Base-by-base conservation (phyloP, 53 echinoderm and acorn worm species). In the Luidia sarsii region DNA sequence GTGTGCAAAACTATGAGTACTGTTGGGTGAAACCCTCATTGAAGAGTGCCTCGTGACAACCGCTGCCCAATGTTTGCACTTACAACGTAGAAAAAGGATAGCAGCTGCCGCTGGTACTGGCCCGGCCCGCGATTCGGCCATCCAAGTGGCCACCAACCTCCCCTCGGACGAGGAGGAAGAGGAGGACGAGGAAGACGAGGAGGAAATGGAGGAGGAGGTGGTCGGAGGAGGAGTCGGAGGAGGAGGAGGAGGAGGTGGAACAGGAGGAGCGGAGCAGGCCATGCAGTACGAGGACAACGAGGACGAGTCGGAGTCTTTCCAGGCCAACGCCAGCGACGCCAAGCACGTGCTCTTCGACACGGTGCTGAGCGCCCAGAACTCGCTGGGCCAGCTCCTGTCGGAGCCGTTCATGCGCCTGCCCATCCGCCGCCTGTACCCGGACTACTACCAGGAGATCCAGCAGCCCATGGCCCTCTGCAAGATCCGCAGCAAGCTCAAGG, bases 321-420 rank as follows among this genome's bases (percentile, higher is more conserved):
- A 89, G 20, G 59, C 91, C 30, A 89, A 99, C 68, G 62, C 73
- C 45, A 80, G 34, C 29, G 94, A 99, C 64, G 53, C 61, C 31
- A 82, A 87, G 11, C 91, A 94, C 51, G 65, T 92, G 20, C 71
- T 94, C 34, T 94, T 91, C 68, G 77, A 86, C 46, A 56, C 84
- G n/a, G 82, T 99, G 33, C 77, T 91, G 27, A 90, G 85, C 38
- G 84, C 85, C 61, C 91, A 91, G 48, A 94, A 99, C 81, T 60
- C 86, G 8, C 75, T 91, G 36, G 93, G 87, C 7, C 94, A 94
- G 65, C 50, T 99, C 28, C 81, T 94, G 11, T 91, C 91, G 0
- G 99, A 94, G 80, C 99, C 99, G 9, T 99, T 99, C 82, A 91
- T 91, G 91, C 80, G 99, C 29, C 60, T 99, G 55, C 99, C 99